phyloP scores from a whole-genome alignment of 2,113 vertebrate genomes.

The Zootoca vivipara region DNA sequence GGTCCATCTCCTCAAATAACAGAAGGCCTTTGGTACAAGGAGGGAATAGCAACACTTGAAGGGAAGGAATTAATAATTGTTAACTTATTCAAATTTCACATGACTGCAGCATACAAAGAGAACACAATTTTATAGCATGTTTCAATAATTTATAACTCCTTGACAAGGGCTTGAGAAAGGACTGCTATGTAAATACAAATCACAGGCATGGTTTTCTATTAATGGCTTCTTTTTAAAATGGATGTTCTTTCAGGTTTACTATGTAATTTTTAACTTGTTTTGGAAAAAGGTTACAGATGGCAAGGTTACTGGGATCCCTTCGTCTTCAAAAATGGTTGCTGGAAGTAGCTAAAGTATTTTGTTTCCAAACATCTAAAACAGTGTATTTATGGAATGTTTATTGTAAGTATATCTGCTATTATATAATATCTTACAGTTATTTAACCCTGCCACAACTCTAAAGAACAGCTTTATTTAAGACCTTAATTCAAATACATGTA shows the following conservation, averaged over 20 bases:
- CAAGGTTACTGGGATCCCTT: constrained; percentile 10
- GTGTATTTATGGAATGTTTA: neutral
- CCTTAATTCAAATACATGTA: neutral
- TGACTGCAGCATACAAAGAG: constrained; percentile 44
- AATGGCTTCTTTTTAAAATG: constrained; percentile 47
- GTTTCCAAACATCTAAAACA: neutral
- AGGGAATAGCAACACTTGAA: neutral
- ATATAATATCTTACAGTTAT: neutral
- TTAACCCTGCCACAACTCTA: neutral
- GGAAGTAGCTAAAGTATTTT: neutral
- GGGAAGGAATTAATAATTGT: constrained; percentile 52
- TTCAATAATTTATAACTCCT: constrained; percentile 64
- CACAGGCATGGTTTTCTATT: constrained; percentile 55
- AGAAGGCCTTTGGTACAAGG: constrained; percentile 7
- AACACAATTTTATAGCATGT: constrained; percentile 40
- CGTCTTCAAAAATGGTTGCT: neutral
- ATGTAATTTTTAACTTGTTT: constrained; percentile 49
- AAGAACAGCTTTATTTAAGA: neutral
- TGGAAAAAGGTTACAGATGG: constrained; percentile 14
- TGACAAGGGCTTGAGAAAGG: constrained; percentile 61
- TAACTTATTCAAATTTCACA: constrained; percentile 53
- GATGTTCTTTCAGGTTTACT: constrained; percentile 21
- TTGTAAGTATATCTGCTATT: neutral
- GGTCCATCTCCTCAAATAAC: neutral
- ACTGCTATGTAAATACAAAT: constrained; percentile 56